Evolutionary conservation across 2,888 invertebrate genomes (phyloP), one percentile per base, ranked within the genome.

Genomic region (Thera britannica): DNA sequence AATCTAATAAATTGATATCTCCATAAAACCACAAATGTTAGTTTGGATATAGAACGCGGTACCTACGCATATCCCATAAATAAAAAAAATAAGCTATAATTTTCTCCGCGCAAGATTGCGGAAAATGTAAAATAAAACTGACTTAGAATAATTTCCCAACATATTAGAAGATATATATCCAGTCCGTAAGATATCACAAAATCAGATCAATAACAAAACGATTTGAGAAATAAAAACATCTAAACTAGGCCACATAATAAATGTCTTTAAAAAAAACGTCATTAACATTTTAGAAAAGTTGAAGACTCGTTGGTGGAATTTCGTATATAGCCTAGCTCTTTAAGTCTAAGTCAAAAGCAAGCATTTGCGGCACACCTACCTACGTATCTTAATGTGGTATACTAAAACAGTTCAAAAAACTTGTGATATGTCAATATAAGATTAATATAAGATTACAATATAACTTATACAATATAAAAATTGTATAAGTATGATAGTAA

Each of bases 161-260:
- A 23, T 23, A 23, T 23, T 23, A 23, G 23, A 23, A 23, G 23
- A 23, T 23, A 23, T 23, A 23, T 23, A 23, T 38, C 6, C 38
- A 38, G 6, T 38, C 4, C 3, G 6, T 38, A n/a, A 55, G 11
- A 35, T 55, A 55, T 55, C 55, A 55, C 55, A 55, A 55, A 55
- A 55, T 55, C 36, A 36, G 55, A 55, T 36, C 36, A 52, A 23
- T 3, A 36, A 36, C 7, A 8, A 9, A 35, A 11, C 35, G 34
- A 54, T 35, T 54, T 54, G 35, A 52, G 34, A 35, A 35, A 11
- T 12, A 12, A n/a, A 12, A 6, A 23, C 0, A 5, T 23, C 7
- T 23, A 46, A 7, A 51, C 12, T 23, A 23, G 23, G 23, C 23
- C 23, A 23, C 23, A 1, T 23, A 23, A 1, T 23, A 23, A 23